Conservation (phyloP, 2,797 vertebrate genomes). For the Apogon hyalosoma region DNA sequence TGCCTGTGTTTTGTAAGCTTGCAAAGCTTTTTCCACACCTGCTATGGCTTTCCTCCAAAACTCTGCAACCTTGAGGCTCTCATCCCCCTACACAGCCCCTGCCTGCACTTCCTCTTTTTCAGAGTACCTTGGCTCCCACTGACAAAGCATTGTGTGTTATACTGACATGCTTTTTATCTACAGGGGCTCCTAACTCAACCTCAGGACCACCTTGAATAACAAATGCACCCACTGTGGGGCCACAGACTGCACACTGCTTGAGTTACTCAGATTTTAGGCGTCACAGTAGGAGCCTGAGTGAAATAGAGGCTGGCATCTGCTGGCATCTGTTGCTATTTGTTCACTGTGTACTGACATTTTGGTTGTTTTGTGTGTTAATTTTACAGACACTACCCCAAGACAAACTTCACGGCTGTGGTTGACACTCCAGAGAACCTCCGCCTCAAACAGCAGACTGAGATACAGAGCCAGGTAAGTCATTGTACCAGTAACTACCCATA, state of each 20-base stretch:
- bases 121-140: slow-evolving; percentile 63
- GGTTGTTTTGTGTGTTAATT: slow-evolving; percentile 53
- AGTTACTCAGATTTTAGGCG: slow-evolving; percentile 37
- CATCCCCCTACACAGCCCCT: slow-evolving; percentile 27
- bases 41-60: slow-evolving; percentile 60
- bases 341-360: slow-evolving; percentile 37
- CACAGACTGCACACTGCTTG: slow-evolving; percentile 67
- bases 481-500: not conserved
- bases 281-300: slow-evolving; percentile 40
- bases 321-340: slow-evolving; percentile 41
- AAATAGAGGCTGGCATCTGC: slow-evolving; percentile 28
- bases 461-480: slow-evolving; percentile 92
- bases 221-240: slow-evolving; percentile 60
- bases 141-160: slow-evolving; percentile 66
- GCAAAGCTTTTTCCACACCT: slow-evolving; percentile 63
- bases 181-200: slow-evolving; percentile 72
- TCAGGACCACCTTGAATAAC: slow-evolving; percentile 74
- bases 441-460: slow-evolving; percentile 95
- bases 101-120: slow-evolving; percentile 60
- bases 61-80: slow-evolving; percentile 53
- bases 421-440: slow-evolving; percentile 98
- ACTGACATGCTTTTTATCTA: slow-evolving; percentile 76
- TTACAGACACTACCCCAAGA: slow-evolving; percentile 97
- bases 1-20: slow-evolving; percentile 24
- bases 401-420: slow-evolving; percentile 94